A percentile compares a stretch with the other conserved stretches of the same genome.
Conservation (phyloP, 2,113 vertebrate genomes). For the Lepus europaeus region DNA sequence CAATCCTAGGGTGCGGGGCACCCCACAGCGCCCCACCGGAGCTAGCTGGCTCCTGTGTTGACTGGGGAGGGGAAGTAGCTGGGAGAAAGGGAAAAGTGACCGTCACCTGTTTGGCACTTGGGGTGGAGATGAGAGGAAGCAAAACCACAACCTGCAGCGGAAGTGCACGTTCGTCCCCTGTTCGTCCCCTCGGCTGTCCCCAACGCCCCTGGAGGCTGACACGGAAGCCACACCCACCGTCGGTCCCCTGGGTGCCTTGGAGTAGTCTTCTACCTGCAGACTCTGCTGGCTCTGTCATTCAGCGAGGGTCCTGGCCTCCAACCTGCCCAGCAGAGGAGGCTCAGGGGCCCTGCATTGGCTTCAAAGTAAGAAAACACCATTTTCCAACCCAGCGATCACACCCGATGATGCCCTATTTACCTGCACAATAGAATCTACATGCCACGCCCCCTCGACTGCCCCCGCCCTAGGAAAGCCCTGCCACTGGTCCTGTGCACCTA, state of each 20-base stretch:
- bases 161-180: neutral
- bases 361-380: slow-evolving; percentile 59
- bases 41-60: neutral
- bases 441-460: neutral
- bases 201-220: neutral
- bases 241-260: neutral
- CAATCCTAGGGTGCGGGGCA: neutral
- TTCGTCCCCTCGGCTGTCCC: neutral
- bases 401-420: neutral
- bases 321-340: neutral
- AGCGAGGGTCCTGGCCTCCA: neutral
- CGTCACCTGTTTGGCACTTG: neutral
- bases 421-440: neutral
- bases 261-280: neutral
- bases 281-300: neutral
- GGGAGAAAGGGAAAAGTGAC: neutral
- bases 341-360: neutral
- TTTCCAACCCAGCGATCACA: slow-evolving; percentile 55
- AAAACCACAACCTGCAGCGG: neutral
- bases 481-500: neutral
- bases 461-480: neutral
- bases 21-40: too few species aligned
- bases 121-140: neutral
- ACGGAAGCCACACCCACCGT: neutral
- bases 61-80: neutral